Percentiles rank a stretch among this genome's conserved stretches.
phyloP scores from a whole-genome alignment of 2,113 vertebrate genomes.

The Danionella cerebrum region DNA sequence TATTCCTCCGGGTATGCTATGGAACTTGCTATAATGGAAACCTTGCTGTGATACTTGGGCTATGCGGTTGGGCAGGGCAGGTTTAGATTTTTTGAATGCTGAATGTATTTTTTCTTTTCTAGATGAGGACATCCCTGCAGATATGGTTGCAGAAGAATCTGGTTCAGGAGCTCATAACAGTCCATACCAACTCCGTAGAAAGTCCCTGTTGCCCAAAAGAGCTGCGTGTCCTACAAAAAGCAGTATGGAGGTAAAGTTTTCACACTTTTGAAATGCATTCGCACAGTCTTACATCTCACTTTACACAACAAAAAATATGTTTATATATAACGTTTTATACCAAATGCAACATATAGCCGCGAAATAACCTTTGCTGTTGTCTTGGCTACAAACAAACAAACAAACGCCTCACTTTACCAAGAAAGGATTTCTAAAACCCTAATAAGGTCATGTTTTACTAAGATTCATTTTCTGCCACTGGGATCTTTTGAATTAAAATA shows the following conservation, averaged over 20 bases:
- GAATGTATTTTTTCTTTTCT: slow-evolving; percentile 27
- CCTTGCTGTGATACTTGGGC: neutral
- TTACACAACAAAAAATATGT: neutral
- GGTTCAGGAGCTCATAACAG: slow-evolving; percentile 99
- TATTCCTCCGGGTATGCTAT: neutral
- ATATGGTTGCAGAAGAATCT: slow-evolving; percentile 99
- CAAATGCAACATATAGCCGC: too few species aligned
- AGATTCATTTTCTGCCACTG: too few species aligned
- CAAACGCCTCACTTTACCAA: too few species aligned
- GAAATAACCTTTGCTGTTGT: too few species aligned
- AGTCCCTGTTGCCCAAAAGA: slow-evolving; percentile 98
- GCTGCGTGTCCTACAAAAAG: slow-evolving; percentile 92
- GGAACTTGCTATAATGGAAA: neutral
- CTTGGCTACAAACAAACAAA: too few species aligned
- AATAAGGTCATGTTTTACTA: too few species aligned
- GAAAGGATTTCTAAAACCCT: too few species aligned
- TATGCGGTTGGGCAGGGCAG: neutral
- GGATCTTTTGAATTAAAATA: too few species aligned
- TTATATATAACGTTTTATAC: too few species aligned
- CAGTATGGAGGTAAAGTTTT: slow-evolving; percentile 85
- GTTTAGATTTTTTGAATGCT: slow-evolving; percentile 1
- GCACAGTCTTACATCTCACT: neutral
- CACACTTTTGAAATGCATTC: neutral
- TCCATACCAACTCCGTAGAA: slow-evolving; percentile 98
- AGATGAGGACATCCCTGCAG: slow-evolving; percentile 99